Percentiles rank a stretch among this genome's conserved stretches.
Conservation (phyloP, 2,888 invertebrate species). For the Argyresthia albistria region DNA sequence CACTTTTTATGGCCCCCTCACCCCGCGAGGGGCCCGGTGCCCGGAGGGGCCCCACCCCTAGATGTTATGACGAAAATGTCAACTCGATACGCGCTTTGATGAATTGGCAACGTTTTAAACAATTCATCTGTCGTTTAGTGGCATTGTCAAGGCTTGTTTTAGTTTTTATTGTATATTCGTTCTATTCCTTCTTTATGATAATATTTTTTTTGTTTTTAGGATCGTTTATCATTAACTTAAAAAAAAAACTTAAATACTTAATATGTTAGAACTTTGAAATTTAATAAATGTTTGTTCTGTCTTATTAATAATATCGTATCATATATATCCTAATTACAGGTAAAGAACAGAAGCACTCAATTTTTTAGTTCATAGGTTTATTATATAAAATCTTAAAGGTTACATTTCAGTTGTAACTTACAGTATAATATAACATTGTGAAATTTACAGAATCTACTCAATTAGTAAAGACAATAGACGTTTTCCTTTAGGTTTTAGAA, state of each 20-base stretch:
- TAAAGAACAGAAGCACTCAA: conserved; percentile 23
- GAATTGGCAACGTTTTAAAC: conserved; percentile 59
- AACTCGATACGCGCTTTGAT: conserved; percentile 66
- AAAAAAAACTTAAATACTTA: too few species aligned
- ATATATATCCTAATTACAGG: not conserved
- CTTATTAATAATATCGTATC: too few species aligned
- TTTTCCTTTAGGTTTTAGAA: conserved; percentile 13
- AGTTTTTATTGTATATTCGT: too few species aligned
- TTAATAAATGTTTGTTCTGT: too few species aligned
- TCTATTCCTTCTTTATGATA: too few species aligned
- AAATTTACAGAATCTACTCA: conserved; percentile 66
- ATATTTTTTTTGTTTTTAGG: too few species aligned
- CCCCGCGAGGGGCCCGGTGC: not conserved
- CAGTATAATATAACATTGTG: conserved; percentile 59
- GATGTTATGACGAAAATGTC: conserved; percentile 69
- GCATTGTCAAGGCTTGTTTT: too few species aligned
- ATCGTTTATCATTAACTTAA: too few species aligned
- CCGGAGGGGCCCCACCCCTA: not conserved
- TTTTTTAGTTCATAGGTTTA: conserved; percentile 70
- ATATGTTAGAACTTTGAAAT: too few species aligned
- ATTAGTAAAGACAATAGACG: conserved; percentile 63
- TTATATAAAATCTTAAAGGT: conserved; percentile 70
- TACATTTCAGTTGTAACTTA: conserved; percentile 64
- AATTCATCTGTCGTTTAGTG: not conserved
- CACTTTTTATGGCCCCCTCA: conserved; percentile 52